Evolutionary conservation across 2,797 vertebrate genomes (phyloP).

Genomic region (Hyperoplus immaculatus): DNA sequence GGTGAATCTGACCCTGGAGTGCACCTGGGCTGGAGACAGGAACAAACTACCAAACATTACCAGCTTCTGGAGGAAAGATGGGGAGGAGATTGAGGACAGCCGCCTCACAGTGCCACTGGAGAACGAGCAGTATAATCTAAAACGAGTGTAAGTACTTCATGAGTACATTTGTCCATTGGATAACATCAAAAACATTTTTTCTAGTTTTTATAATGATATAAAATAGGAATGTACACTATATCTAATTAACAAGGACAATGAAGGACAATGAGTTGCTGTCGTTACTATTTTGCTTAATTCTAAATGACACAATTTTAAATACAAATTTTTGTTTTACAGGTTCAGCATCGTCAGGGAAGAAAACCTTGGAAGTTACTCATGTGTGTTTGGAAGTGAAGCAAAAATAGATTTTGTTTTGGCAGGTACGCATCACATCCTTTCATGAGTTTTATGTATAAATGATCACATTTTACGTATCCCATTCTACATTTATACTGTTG

Average conservation of each 20-base stretch:
- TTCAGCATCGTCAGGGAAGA: slow-evolving; percentile 70
- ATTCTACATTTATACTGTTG: neutral
- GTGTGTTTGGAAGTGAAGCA: slow-evolving; percentile 72
- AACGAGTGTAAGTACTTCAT: slow-evolving; percentile 67
- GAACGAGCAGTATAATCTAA: slow-evolving; percentile 72
- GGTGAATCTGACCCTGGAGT: slow-evolving; percentile 80
- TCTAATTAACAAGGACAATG: neutral
- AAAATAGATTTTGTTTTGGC: slow-evolving; percentile 74
- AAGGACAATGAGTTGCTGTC: neutral
- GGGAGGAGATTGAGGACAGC: slow-evolving; percentile 70
- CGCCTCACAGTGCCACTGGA: slow-evolving; percentile 49
- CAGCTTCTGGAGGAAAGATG: slow-evolving; percentile 86
- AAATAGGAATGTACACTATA: neutral
- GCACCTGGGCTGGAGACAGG: slow-evolving; percentile 75
- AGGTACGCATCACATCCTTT: slow-evolving; percentile 64
- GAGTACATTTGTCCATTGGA: neutral
- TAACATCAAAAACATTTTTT: neutral
- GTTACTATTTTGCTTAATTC: neutral
- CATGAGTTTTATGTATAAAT: neutral
- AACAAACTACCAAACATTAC: slow-evolving; percentile 67
- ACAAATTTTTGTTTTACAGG: slow-evolving; percentile 51
- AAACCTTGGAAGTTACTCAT: slow-evolving; percentile 80
- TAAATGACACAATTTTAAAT: neutral
- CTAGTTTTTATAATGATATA: neutral
- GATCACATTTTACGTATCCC: slow-evolving; percentile 10